These are phyloP conservation scores for Acromyrmex heyeri DNA, from an alignment of 1,140 invertebrate genomes.

Conservation along the genomic window DNA sequence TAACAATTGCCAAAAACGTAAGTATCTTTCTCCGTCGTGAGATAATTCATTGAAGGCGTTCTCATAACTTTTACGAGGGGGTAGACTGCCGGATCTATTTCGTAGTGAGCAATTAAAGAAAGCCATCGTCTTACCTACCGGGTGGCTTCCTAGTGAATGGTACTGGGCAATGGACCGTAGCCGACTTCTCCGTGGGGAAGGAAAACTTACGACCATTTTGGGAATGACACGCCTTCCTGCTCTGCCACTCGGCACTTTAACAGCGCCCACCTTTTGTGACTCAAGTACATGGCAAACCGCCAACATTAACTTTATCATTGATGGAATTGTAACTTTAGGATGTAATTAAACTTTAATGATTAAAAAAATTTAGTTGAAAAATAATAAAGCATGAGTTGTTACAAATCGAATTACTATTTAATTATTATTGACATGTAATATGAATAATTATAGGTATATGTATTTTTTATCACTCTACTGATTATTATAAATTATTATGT, in stretches of 20 bases:
- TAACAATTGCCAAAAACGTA: background rate
- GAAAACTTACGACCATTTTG: constrained; percentile 65
- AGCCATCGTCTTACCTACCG: constrained; percentile 72
- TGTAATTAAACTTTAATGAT: background rate
- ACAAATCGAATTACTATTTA: background rate
- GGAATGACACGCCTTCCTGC: constrained; percentile 68
- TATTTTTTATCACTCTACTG: background rate
- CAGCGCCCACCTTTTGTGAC: constrained; percentile 15
- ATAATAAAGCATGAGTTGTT: background rate
- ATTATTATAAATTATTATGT: background rate
- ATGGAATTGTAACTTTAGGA: background rate
- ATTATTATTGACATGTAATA: background rate
- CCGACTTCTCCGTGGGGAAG: constrained; percentile 17
- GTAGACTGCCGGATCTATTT: constrained; percentile 59
- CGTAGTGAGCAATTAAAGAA: constrained; percentile 77
- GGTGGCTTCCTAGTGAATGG: constrained; percentile 66
- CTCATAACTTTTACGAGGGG: constrained; percentile 70
- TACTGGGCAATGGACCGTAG: constrained; percentile 70
- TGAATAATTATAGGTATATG: background rate
- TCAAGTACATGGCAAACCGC: constrained; percentile 34
- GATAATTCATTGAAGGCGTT: constrained; percentile 42
- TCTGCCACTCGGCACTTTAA: constrained; percentile 71
- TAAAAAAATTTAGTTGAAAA: background rate
- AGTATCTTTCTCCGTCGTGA: background rate
- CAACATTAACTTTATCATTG: constrained; percentile 39